These are phyloP conservation scores for Cathartes aura DNA, from an alignment of 2,113 vertebrate species.

Conservation along the genomic window DNA sequence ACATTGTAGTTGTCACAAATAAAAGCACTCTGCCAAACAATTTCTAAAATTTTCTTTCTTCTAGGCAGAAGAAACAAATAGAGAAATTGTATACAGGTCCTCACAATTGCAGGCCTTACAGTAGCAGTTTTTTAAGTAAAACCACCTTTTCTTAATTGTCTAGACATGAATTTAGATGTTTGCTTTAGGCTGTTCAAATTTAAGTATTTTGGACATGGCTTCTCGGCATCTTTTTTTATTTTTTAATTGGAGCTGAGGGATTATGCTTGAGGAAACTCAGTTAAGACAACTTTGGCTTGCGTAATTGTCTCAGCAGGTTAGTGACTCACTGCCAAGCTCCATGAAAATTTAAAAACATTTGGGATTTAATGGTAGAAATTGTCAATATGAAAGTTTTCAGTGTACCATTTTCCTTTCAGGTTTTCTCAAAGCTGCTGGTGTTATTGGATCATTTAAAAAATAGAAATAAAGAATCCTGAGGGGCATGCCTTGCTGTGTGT, in stretches of 20 bases:
- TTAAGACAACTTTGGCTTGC: constrained; percentile 57
- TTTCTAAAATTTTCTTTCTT: not conserved
- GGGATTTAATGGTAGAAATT: not conserved
- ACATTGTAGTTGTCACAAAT: not conserved
- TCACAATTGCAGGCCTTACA: not conserved
- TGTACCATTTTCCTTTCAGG: not conserved
- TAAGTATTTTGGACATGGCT: constrained; percentile 31
- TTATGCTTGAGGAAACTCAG: constrained; percentile 26
- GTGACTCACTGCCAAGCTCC: constrained; percentile 45
- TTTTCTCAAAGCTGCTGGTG: not conserved
- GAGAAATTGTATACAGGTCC: not conserved
- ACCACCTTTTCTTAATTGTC: constrained; percentile 20
- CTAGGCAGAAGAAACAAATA: not conserved
- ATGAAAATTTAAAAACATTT: constrained; percentile 57
- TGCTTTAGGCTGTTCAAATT: constrained; percentile 44
- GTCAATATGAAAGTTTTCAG: not conserved
- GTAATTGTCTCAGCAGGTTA: constrained; percentile 57
- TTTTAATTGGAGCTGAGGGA: constrained; percentile 66
- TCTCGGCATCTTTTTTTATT: constrained; percentile 34
- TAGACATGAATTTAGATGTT: constrained; percentile 30
- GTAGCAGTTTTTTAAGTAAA: not conserved
- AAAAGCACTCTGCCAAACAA: not conserved
- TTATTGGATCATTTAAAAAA: not conserved
- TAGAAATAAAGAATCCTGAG: not conserved
- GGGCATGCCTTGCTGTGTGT: not conserved